These are phyloP conservation scores for Triplophysa dalaica DNA, from an alignment of 2,113 vertebrate genomes.

Conservation along the genomic window DNA sequence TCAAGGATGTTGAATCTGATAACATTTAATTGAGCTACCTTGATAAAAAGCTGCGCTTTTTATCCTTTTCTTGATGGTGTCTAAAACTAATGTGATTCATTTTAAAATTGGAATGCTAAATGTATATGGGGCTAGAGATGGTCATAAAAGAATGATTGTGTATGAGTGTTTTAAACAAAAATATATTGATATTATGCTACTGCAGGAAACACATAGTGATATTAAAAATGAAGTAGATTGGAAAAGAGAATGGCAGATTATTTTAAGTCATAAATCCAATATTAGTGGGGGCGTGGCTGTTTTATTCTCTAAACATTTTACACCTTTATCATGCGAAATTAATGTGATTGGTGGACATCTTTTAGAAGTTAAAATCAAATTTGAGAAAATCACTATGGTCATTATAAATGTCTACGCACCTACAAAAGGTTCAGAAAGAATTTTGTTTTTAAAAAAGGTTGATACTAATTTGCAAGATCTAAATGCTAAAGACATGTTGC, in stretches of 20 bases:
- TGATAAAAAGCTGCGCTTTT: background rate
- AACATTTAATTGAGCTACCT: background rate
- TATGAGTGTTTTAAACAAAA: background rate
- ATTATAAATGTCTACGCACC: background rate
- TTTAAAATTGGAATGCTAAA: constrained; percentile 4
- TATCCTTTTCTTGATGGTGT: background rate
- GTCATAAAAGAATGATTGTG: background rate
- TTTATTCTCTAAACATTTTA: background rate
- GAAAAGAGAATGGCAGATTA: background rate
- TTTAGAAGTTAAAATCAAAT: background rate
- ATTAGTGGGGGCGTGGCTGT: background rate
- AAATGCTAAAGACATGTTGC: background rate
- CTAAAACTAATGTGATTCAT: background rate
- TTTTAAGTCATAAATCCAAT: background rate
- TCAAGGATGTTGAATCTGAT: background rate
- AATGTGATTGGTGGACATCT: background rate
- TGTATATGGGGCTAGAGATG: background rate
- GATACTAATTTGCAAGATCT: background rate
- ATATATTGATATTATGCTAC: background rate
- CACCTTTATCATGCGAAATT: background rate
- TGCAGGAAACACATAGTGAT: constrained; percentile 12
- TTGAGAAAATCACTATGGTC: too few relatives aligned
- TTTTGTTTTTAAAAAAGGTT: background rate
- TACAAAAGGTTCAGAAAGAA: background rate
- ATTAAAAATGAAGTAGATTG: background rate